These are phyloP conservation scores for Platypus cylindrus DNA, from an alignment of 2,888 invertebrate species.

Conservation along the genomic window DNA sequence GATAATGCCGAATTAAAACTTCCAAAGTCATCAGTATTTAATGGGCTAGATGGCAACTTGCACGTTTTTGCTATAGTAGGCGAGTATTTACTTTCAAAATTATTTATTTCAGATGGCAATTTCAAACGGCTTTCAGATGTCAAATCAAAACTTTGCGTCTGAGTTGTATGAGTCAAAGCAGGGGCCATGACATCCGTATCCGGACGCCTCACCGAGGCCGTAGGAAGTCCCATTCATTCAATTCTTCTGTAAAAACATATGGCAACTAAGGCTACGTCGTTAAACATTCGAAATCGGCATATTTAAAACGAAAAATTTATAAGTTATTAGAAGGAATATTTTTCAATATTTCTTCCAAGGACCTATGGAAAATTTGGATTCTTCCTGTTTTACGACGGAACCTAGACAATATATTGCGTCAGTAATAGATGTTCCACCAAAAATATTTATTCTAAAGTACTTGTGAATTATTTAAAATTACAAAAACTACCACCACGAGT, in stretches of 20 bases:
- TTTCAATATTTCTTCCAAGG: too few species aligned
- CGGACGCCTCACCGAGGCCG: conserved; percentile 43
- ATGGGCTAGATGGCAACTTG: conserved; percentile 15
- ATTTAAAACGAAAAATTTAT: too few species aligned
- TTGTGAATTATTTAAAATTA: too few species aligned
- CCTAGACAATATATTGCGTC: too few species aligned
- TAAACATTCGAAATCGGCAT: too few species aligned
- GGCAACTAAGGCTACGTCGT: too few species aligned
- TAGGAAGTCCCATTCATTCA: conserved; percentile 40
- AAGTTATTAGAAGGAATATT: too few species aligned
- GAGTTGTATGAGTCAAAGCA: conserved; percentile 69
- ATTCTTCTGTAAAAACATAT: conserved; percentile 28
- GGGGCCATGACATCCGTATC: conserved; percentile 84
- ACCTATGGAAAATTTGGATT: too few species aligned
- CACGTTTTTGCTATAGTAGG: conserved; percentile 17
- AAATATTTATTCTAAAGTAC: too few species aligned
- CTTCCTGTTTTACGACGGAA: too few species aligned
- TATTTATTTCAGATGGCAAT: conserved; percentile 26
- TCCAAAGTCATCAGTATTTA: conserved; percentile 20
- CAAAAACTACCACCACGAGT: too few species aligned
- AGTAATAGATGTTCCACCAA: too few species aligned
- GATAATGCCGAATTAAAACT: conserved; percentile 26
- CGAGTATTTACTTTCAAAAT: conserved; percentile 23
- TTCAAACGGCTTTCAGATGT: conserved; percentile 27
- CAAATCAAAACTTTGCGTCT: conserved; percentile 38